Evolutionary conservation across 2,797 vertebrate species (phyloP), one percentile per base, ranked within the genome.

Genomic region (Anomalospiza imberbis): DNA sequence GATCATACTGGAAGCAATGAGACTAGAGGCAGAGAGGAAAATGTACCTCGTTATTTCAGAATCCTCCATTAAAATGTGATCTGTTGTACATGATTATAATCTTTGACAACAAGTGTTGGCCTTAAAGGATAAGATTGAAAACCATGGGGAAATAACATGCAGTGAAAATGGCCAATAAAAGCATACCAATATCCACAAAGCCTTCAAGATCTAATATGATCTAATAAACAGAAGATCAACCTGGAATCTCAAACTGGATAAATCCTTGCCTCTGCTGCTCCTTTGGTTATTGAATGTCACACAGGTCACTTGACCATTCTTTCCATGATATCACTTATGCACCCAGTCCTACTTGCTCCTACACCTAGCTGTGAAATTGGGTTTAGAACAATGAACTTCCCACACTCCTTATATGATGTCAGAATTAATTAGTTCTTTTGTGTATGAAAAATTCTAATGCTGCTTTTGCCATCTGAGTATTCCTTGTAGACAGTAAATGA

Each of bases 341-440:
- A 80, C 51, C 44, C 28, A 67, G 61, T 45, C 45, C 61, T 80
- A 14, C 85, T 75, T 65, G 57, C n/a, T 89, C 47, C 91, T 71
- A 77, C 42, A 58, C 7, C 47, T 85, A 61, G 24, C 62, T 93
- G 54, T 74, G 51, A 95, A 89, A 95, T 36, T 38, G 45, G 9
- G 31, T 77, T 94, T 85, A 77, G 89, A 87, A 60, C 50, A 87
- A 68, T 79, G 74, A 91, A 71, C 71, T 82, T 85, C 63, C 67
- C 81, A 87, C 65, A 61, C 22, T 76, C 66, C n/a, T 87, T 72
- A 81, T 82, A 79, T 91, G 74, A 94, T 54, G 74, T 19, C 70
- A 88, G 58, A 94, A 91, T 85, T 95, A 93, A 95, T 96, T 90
- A 80, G 74, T 60, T 93, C 60, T 50, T 79, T 94, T 79, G 74